phyloP scores from a whole-genome alignment of 2,797 vertebrate species.

The Capromys pilorides region DNA sequence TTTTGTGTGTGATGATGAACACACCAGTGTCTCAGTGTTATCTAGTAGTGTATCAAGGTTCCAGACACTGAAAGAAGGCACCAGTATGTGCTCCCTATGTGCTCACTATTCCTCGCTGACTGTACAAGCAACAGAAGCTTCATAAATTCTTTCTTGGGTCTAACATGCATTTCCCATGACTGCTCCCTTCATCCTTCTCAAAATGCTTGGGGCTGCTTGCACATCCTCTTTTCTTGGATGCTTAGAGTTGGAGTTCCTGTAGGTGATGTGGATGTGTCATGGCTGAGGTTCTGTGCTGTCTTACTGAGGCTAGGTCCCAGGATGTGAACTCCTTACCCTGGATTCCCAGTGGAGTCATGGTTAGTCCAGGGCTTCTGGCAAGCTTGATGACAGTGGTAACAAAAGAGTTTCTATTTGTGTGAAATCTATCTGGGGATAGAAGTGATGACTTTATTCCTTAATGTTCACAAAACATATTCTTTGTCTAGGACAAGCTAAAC shows the following conservation, averaged over 20 bases:
- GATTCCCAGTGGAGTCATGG: not conserved
- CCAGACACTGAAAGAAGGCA: not conserved
- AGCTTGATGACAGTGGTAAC: not conserved
- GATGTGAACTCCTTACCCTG: not conserved
- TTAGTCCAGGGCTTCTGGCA: not conserved
- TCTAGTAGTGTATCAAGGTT: not conserved
- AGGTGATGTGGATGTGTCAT: not conserved
- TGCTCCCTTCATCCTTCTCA: not conserved
- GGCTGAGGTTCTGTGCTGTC: not conserved
- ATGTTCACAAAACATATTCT: not conserved
- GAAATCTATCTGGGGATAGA: not conserved
- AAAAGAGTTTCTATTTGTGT: slow-evolving; percentile 5
- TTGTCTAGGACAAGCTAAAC: not conserved
- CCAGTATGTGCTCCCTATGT: not conserved
- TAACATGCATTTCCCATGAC: not conserved
- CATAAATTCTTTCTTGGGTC: not conserved
- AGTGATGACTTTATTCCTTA: not conserved
- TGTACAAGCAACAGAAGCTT: not conserved
- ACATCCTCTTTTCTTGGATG: not conserved
- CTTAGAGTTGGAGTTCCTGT: not conserved
- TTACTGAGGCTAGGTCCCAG: not conserved
- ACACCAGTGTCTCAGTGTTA: not conserved
- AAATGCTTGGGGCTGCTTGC: not conserved
- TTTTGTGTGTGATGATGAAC: not conserved
- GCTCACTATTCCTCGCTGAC: not conserved